Conservation (phyloP, 2,113 vertebrate species). For the Phylloscopus whistleri region DNA sequence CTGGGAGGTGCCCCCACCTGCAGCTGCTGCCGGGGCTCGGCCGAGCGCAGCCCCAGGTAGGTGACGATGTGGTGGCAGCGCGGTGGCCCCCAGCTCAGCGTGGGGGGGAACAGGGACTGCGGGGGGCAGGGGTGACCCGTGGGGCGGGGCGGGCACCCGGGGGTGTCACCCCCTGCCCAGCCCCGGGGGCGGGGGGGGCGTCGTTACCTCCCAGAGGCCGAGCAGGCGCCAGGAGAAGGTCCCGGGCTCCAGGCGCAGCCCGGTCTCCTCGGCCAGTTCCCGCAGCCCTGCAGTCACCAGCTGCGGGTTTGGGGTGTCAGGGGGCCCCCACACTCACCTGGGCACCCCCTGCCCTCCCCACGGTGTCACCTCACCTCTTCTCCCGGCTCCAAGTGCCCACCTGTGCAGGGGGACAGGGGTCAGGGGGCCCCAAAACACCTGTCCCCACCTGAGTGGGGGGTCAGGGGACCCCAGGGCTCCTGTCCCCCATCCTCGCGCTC, state of each 20-base stretch:
- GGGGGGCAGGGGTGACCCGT: not conserved
- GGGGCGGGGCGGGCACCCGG: not conserved
- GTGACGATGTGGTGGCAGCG: not conserved
- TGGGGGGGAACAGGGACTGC: not conserved
- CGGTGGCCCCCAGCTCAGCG: not conserved
- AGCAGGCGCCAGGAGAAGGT: not conserved
- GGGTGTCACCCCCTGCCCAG: not conserved
- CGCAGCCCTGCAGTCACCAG: not conserved
- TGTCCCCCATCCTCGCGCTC: not conserved
- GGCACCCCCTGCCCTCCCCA: not conserved
- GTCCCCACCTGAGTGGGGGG: not conserved
- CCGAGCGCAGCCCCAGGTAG: not conserved
- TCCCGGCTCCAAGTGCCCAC: not conserved
- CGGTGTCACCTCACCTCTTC: not conserved
- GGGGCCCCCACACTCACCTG: not conserved
- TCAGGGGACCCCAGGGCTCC: no score
- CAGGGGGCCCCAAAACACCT: not conserved
- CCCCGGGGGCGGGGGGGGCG: not conserved
- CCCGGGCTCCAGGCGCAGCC: not conserved
- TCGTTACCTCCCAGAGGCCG: not conserved
- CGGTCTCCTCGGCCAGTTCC: not conserved
- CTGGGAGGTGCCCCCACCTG: not conserved
- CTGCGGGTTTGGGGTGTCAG: not conserved
- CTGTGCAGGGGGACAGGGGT: not conserved
- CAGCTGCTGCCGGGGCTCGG: not conserved